Base-by-base conservation (phyloP, 1,140 invertebrate species). In the Calycopis cecrops region DNA sequence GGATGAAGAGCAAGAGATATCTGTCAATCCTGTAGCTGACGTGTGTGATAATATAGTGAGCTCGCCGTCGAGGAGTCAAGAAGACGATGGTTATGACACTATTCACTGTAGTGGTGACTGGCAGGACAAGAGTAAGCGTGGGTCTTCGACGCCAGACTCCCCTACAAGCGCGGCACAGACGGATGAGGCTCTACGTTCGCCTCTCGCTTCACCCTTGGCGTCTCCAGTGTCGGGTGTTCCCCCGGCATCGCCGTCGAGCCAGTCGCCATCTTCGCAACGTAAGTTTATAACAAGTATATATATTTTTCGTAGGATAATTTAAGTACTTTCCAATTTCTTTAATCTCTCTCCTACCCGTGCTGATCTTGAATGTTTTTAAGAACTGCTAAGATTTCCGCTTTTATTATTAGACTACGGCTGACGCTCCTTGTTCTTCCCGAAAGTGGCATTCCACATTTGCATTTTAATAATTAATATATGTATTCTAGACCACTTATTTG, bases 131-230 rank as follows among this genome's bases (percentile, higher is more conserved):
- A 63, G 54, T 33, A 78, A 74, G 56, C 73, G 81, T 14, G 73
- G 78, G 34, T 83, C 83, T 21, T 83, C 80, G 6, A 85, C 82
- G 40, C 79, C 78, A 1, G 79, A 83, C 48, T 76, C 76, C 17
- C 69, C 75, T 10, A 69, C 73, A 17, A 69, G 60, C 55, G 71
- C 62, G n/a, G 59, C 55, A 16, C 79, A 59, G 69, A 76, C 51
- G 68, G 83, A 61, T 58, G 89, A 69, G 70, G 79, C 64, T 64
- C 75, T 55, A 67, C 88, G 78, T 9, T 89, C 89, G 44, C 89
- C 90, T n/a, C 82, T 90, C 14, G 72, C 84, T 33, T 88, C 89
- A 10, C 88, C 89, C 12, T 78, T 89, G 35, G 88, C 88, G 3
- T 87, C 89, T 12, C 89, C 89, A 10, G 84, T 65, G 64, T 89